Base-by-base conservation (phyloP, 2,113 vertebrate species). In the Chionis minor region DNA sequence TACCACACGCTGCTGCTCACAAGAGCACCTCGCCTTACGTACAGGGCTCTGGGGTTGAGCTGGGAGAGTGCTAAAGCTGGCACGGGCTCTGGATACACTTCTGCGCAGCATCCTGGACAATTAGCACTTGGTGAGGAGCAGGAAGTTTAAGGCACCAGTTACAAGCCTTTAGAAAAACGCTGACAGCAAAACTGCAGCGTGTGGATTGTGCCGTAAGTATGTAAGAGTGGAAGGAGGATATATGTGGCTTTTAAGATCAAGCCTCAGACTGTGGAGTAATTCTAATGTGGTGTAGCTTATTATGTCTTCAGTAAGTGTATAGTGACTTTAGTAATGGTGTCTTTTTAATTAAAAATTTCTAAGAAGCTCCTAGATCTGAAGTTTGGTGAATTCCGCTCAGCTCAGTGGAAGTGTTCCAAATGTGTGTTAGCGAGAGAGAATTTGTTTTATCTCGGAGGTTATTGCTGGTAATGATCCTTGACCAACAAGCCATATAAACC, bases 281-380 rank as follows among this genome's bases (percentile, higher is more conserved):
- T 92, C 59, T 73, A 24, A 52, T 63, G 79, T 21, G 33, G 11
- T 81, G 28, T 47, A 59, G 55, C 28, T 56, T 58, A 58, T 81
- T 83, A 65, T 44, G 63, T 75, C 81, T 38, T 62, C 32, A 90
- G 62, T 49, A 45, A 58, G 49, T 66, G 22, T 35, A 23, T 3
- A 33, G 77, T 51, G 80, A 67, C 59, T 95, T 70, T 5, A 90
- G 55, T 86, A 69, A 86, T 58, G 30, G 56, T 47, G 45, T 45
- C 65, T 42, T 81, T 86, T 87, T 82, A 87, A 86, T 96, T 91
- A 84, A 94, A 90, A 92, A 66, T 51, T 71, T 81, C 33, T n/a
- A n/a, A 92, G 95, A 58, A 83, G 55, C 32, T 86, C 44, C 65
- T 77, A 77, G 42, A 33, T 74, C 30, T 81, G 55, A 69, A 74